Conservation (phyloP, 2,888 invertebrate genomes). For the Himalopsyche kuldschensis region DNA sequence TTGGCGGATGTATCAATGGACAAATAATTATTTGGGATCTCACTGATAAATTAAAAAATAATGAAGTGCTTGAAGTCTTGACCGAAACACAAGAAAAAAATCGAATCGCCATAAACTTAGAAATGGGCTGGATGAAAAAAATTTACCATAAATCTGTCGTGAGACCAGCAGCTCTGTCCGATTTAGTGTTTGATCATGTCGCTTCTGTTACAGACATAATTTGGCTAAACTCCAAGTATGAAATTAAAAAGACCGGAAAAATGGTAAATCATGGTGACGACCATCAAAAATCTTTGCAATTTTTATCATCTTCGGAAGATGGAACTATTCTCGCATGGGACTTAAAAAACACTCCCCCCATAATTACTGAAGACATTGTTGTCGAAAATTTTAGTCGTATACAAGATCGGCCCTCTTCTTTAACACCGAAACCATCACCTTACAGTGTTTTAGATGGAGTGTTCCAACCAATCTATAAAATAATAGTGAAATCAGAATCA, state of each 20-base stretch:
- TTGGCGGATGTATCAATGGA: conserved; percentile 75
- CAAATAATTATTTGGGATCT: conserved; percentile 74
- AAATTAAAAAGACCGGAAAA: conserved; percentile 63
- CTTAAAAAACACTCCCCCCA: not conserved
- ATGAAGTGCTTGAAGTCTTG: conserved; percentile 64
- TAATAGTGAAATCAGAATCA: conserved; percentile 54
- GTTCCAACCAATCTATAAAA: conserved; percentile 66
- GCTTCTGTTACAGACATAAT: conserved; percentile 65
- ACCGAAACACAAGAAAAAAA: conserved; percentile 67
- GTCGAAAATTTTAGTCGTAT: conserved; percentile 55
- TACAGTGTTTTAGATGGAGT: conserved; percentile 62
- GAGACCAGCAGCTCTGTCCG: conserved; percentile 63
- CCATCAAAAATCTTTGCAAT: conserved; percentile 58
- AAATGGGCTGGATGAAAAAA: conserved; percentile 71
- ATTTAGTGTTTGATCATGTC: conserved; percentile 64
- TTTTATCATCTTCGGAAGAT: conserved; percentile 68
- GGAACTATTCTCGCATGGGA: conserved; percentile 74
- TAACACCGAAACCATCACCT: conserved; percentile 63
- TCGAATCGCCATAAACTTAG: conserved; percentile 61
- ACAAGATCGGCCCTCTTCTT: conserved; percentile 58
- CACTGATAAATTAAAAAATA: conserved; percentile 62
- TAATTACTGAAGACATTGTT: conserved; percentile 46
- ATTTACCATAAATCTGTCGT: conserved; percentile 62
- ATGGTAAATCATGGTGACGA: conserved; percentile 49
- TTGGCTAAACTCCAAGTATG: conserved; percentile 69